Evolutionary conservation across 2,797 vertebrate species (phyloP).

Genomic region (Labroides dimidiatus): DNA sequence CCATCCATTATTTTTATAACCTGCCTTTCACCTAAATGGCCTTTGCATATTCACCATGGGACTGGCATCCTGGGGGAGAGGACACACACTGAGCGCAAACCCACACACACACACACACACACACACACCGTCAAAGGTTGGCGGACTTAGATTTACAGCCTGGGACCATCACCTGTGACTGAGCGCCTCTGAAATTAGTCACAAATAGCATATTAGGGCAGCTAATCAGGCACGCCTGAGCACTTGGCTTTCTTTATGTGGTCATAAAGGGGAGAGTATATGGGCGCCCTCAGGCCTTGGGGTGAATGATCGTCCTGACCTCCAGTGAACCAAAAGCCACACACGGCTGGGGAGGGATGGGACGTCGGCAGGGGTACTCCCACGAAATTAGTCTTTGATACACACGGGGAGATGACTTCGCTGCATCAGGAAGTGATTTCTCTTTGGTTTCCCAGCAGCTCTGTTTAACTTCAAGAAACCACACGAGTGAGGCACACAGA

Average conservation of each 20-base stretch:
- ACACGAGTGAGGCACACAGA: constrained; percentile 40
- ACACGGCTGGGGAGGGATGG: constrained; percentile 72
- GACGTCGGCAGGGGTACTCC: constrained; percentile 58
- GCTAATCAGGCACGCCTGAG: constrained; percentile 97
- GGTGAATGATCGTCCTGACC: constrained; percentile 95
- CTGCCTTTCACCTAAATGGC: constrained; percentile 91
- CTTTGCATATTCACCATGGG: constrained; percentile 90
- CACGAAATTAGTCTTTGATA: constrained; percentile 68
- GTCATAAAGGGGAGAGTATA: constrained; percentile 92
- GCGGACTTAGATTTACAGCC: constrained; percentile 90
- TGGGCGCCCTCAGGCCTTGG: constrained; percentile 87
- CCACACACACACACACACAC: constrained; percentile 8
- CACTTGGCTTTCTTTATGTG: constrained; percentile 94
- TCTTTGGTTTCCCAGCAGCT: constrained; percentile 45
- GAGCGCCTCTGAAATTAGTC: constrained; percentile 96
- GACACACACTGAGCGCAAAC: constrained; percentile 38
- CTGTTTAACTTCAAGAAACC: constrained; percentile 40
- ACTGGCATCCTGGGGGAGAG: constrained; percentile 68
- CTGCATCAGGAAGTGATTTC: constrained; percentile 61
- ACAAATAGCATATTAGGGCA: constrained; percentile 99
- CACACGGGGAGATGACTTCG: constrained; percentile 42
- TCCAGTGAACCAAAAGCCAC: constrained; percentile 87
- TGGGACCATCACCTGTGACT: constrained; percentile 94
- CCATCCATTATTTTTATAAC: constrained; percentile 91
- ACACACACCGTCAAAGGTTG: constrained; percentile 72